Evolutionary conservation across 2,888 invertebrate genomes (phyloP).

Genomic region (Agonum fuliginosum): DNA sequence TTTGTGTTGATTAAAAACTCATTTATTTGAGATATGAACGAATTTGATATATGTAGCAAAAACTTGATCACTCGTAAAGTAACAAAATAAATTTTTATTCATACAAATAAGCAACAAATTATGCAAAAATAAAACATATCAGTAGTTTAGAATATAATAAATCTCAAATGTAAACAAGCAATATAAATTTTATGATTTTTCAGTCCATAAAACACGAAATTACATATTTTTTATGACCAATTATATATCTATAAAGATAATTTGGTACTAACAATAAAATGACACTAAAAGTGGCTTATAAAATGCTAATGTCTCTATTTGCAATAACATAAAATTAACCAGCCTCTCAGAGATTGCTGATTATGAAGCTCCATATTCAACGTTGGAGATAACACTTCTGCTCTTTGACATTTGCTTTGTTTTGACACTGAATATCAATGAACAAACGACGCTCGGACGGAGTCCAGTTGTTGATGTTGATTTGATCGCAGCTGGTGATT

Average conservation of each 20-base stretch:
- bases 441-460: too few relatives aligned
- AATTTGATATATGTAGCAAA: too few relatives aligned
- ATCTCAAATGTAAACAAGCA: conserved; percentile 52
- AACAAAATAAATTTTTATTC: neutral
- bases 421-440: conserved; percentile 44
- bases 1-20: neutral
- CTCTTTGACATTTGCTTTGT: conserved; percentile 52
- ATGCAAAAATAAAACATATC: conserved; percentile 38
- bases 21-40: neutral
- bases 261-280: conserved; percentile 60
- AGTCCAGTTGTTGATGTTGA: conserved; percentile 16
- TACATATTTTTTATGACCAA: conserved; percentile 59
- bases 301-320: conserved; percentile 59
- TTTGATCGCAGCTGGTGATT: conserved; percentile 21
- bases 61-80: neutral
- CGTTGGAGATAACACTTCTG: conserved; percentile 15
- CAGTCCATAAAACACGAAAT: conserved; percentile 56
- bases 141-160: conserved; percentile 16
- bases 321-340: conserved; percentile 53
- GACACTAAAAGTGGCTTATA: conserved; percentile 53
- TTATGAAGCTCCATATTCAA: conserved; percentile 24
- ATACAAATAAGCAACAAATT: neutral
- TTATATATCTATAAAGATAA: conserved; percentile 60
- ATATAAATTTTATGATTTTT: conserved; percentile 58
- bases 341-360: conserved; percentile 43